These are phyloP conservation scores for Gobionotothen gibberifrons DNA, from an alignment of 2,797 vertebrate genomes.

Conservation along the genomic window DNA sequence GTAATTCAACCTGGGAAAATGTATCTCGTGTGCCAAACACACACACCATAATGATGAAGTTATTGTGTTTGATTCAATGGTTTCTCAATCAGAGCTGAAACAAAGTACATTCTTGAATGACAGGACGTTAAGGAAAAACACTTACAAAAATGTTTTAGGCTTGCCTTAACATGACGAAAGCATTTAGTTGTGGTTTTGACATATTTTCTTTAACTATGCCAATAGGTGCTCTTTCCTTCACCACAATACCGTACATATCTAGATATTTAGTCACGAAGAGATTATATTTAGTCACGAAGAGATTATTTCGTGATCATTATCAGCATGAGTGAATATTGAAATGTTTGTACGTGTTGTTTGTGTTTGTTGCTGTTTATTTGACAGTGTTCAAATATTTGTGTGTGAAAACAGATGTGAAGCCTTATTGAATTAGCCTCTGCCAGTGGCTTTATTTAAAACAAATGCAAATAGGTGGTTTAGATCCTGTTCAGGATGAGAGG, in stretches of 20 bases:
- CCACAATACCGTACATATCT: neutral
- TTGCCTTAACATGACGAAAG: neutral
- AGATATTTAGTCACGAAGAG: too few relatives aligned
- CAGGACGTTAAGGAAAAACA: neutral
- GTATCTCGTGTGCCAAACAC: neutral
- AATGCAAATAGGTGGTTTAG: constrained; percentile 11
- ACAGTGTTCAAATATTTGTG: neutral
- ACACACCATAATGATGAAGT: constrained; percentile 8
- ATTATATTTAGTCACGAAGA: too few relatives aligned
- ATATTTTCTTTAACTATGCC: neutral
- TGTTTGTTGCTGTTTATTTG: neutral
- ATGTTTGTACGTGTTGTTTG: neutral
- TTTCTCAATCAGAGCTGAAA: neutral
- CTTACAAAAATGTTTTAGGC: neutral
- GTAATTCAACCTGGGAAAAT: constrained; percentile 21
- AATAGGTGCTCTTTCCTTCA: too few relatives aligned
- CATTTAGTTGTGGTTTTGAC: neutral
- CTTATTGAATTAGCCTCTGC: constrained; percentile 35
- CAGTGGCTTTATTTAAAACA: constrained; percentile 34
- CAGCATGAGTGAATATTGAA: too few relatives aligned
- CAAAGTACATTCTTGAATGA: neutral
- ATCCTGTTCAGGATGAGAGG: constrained; percentile 20
- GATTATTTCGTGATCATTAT: too few relatives aligned
- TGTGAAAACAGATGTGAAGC: constrained; percentile 39
- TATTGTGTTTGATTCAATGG: neutral